Evolutionary conservation across 2,888 invertebrate species (phyloP), one percentile per base, ranked within the genome.

Genomic region (Ochropleura plecta): DNA sequence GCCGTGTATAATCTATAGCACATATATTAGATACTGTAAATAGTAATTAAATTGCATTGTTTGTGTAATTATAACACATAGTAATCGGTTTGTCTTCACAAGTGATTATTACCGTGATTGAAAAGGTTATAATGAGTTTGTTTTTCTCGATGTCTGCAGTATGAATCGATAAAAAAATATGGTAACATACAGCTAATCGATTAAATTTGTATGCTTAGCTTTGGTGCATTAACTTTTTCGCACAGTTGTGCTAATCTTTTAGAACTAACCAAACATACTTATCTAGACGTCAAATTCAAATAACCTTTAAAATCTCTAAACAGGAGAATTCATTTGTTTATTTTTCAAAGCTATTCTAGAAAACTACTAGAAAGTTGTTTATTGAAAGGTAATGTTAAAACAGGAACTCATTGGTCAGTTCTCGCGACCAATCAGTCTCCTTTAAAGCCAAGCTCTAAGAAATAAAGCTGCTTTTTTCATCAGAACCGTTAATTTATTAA

Each of bases 41-140:
- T 60, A 70, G n/a, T 62, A 74, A 74, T 76, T 85, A 70, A 70
- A 77, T 60, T 55, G 73, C 69, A 64, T 76, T 70, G 64, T 76
- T 60, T 20, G 46, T 59, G 53, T 40, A 80, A 75, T 67, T 60
- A 60, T 67, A 66, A 59, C 51, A 78, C 60, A 20, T 57, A 42
- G 16, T 66, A 64, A 75, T 65, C 48, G 59, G 30, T 55, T 42
- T 79, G 12, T 1, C n/a, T 70, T 44, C 16, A 51, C 42, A 55
- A 70, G 40, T 49, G 51, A 70, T 42, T 48, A 49, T 30, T 30
- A 3, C 30, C 30, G 14, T 65, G 8, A 40, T 65, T 59, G 42
- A 57, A 72, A 64, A 64, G 49, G 51, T 49, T 49, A 18, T 55
- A 62, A 62, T 62, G 48, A 44, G 46, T 48, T 9, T 3, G 16